Base-by-base conservation (phyloP, 2,113 vertebrate genomes). In the Rhinopomastus cyanomelas region DNA sequence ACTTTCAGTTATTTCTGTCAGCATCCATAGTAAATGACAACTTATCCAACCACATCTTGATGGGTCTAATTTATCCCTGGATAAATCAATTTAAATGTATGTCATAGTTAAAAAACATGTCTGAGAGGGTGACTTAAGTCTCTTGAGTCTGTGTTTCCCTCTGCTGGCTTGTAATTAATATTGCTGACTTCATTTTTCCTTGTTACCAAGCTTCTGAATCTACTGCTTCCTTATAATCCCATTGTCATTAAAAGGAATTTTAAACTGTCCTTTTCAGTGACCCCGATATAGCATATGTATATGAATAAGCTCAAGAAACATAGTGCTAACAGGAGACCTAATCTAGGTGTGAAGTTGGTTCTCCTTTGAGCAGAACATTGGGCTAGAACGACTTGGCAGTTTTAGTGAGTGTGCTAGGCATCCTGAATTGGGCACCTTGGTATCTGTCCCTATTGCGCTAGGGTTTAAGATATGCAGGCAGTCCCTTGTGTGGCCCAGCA, bases 81-180 rank as follows among this genome's bases (percentile, higher is more conserved):
- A 16, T 71, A 22, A 51, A 44, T 60, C 51, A 79, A 7, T 78
- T 84, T 85, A 34, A 42, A 7, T 48, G 65, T 17, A 67, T 64
- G 23, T 18, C 17, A 29, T 79, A 44, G 29, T 42, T 89, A 61
- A 49, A 72, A 84, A 75, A 25, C 11, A 30, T 66, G 20, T 72
- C 42, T 21, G 8, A 12, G 29, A 53, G 18, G 4, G 6, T 1
- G 26, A 73, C 13, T 51, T 74, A 5, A 29, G 55, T 88, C 95
- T 85, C 52, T 49, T 85, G 55, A 81, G 81, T 42, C 30, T 90
- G 21, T 84, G 78, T 95, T 91, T 93, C 94, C 95, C 90, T 89
- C 96, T 96, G 34, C 81, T 95, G 96, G 92, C n/a, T 8, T 32
- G 44, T 64, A 69, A 61, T 32, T 89, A 81, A 52, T 73, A 82